Percentiles rank a stretch among this genome's conserved stretches.
Evolutionary conservation across 2,888 invertebrate species (phyloP).

Genomic region (Digitonthophagus gazella): DNA sequence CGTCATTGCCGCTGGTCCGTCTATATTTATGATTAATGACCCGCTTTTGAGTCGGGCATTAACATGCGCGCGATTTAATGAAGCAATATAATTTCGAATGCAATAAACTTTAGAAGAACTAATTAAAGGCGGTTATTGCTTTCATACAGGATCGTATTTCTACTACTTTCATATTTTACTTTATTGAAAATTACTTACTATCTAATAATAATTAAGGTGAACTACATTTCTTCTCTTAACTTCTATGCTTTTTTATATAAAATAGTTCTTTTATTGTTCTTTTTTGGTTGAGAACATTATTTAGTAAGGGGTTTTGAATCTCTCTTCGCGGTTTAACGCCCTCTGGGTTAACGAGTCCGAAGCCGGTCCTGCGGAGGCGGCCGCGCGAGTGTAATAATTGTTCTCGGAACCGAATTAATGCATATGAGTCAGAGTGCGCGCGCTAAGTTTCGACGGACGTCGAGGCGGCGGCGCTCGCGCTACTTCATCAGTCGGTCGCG

Average conservation of each 20-base stretch:
- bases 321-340: slow-evolving; percentile 1
- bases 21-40: slow-evolving; percentile 16
- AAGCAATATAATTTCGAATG: slow-evolving; percentile 18
- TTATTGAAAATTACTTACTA: too few relatives aligned
- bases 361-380: not conserved
- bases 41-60: slow-evolving; percentile 7
- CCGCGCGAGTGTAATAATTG: slow-evolving; percentile 11
- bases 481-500: not conserved
- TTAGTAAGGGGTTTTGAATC: too few relatives aligned
- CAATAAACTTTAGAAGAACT: slow-evolving; percentile 18
- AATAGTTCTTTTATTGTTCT: too few relatives aligned
- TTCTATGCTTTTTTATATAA: too few relatives aligned
- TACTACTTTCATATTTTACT: not conserved
- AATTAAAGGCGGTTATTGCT: slow-evolving; percentile 15
- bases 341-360: not conserved
- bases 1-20: slow-evolving; percentile 7
- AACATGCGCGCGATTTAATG: slow-evolving; percentile 17
- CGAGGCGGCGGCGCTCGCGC: not conserved
- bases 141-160: not conserved
- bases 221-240: too few relatives aligned
- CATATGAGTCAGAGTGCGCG: slow-evolving; percentile 3
- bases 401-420: slow-evolving; percentile 16
- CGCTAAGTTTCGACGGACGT: not conserved
- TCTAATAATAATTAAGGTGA: too few relatives aligned
- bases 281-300: too few relatives aligned